Base-by-base conservation (phyloP, 1,140 invertebrate genomes). In the Pygmarrhopalites habei region DNA sequence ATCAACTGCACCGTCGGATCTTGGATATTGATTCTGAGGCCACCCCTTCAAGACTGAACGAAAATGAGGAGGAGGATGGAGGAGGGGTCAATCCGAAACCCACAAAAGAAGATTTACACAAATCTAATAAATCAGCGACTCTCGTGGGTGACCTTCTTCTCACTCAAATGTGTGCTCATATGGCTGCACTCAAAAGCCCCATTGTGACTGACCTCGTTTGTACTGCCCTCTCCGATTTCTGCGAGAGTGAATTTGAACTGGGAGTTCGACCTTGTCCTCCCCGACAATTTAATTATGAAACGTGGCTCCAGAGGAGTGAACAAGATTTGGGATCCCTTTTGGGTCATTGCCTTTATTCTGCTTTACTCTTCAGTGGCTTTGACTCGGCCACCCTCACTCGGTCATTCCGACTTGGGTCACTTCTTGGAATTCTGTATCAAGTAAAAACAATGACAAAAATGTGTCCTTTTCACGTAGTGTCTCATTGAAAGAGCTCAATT, bases 181-280 rank as follows among this genome's bases (percentile, higher is more conserved):
- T 64, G 19, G 62, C 56, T 39, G 62, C 62, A 5, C 43, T 64
- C 23, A 58, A 64, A 32, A 62, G 56, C 30, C 57, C 62, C 14
- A 7, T 32, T 4, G 46, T 26, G 1, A 47, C 57, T 7, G 62
- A 56, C 21, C 21, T 64, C 3, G 51, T 64, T 64, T 64, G 62
- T 44, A 29, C 49, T 15, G 51, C 53, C 17, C 30, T 64, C 10
- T 35, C 35, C 3, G 46, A 59, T n/a, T 64, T 35, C 28, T 64
- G 62, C 30, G 56, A 64, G 28, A 52, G 56, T 41, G 62, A 64
- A 43, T 64, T 64, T 44, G 35, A 64, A 17, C 32, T 58, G 7
- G 46, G 57, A 3, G 30, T 59, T 3, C 52, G 25, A 23, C 2
- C 29, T 23, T 4, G 5, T 4, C 60, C 47, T 7, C 53, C 32